Base-by-base conservation (phyloP, 2,888 invertebrate genomes). In the Hipparchia sbordonii region DNA sequence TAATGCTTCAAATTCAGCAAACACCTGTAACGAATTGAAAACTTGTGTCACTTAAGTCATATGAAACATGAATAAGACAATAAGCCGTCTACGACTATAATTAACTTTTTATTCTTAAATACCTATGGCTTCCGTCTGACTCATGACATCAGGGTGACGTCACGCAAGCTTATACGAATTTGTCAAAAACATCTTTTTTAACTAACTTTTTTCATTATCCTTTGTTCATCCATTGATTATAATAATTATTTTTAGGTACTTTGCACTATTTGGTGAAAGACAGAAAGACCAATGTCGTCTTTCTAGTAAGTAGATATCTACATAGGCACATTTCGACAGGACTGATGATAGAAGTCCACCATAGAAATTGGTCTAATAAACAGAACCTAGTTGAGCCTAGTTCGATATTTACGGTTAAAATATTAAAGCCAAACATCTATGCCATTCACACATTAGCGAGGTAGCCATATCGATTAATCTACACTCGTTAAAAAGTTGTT, bases 1-100 rank as follows among this genome's bases (percentile, higher is more conserved):
- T 76, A 97, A 82, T 79, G 96, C 96, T 88, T 97, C 97, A 87
- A 97, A 99, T 85, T 98, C 98, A 73, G 96, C 95, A 89, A 98
- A 97, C 77, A 97, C 96, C 87, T 96, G 94, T 23, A 87, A 87
- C 59, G 57, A 63, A 60, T 69, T 39, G 66, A 60, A 72, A 54
- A 56, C 12, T 57, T 39, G 45, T 65, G 74, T 77, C 77, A 76
- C 63, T 56, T 72, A 62, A 72, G 54, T 70, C 56, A 62, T 61
- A 39, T 61, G 39, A 67, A 59, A 71, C 73, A 78, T 77, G 76
- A 79, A 81, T 81, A 77, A 83, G 5, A 6, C 6, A 46, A 4
- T 82, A 80, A 70, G n/a, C 77, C 72, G 71, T 73, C 70, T 60
- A 76, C 72, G 69, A 57, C 62, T 59, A 72, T 63, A 63, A 72